Evolutionary conservation across 1,140 invertebrate genomes (phyloP).

Genomic region (Pseudomyrmex cubaensis): DNA sequence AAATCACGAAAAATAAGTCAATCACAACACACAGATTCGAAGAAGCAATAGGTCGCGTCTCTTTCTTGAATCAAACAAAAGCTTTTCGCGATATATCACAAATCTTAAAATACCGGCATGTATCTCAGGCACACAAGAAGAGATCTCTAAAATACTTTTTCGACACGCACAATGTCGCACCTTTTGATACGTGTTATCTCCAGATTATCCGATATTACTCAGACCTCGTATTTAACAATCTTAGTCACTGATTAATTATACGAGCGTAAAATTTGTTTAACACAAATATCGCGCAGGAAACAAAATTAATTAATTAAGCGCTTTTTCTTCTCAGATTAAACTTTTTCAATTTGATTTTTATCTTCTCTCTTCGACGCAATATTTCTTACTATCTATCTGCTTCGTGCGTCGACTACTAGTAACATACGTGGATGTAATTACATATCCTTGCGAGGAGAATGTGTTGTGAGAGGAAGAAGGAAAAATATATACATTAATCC

Average conservation of each 20-base stretch:
- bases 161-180: slow-evolving; percentile 11
- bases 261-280: background rate
- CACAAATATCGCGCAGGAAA: background rate
- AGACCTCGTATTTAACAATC: slow-evolving; percentile 23
- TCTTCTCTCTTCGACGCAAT: no score
- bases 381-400: background rate
- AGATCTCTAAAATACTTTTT: slow-evolving; percentile 26
- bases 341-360: slow-evolving; percentile 1
- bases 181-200: slow-evolving; percentile 57
- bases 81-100: background rate
- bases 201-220: slow-evolving; percentile 52
- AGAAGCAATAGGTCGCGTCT: background rate
- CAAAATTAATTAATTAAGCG: slow-evolving; percentile 23
- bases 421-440: no score
- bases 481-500: slow-evolving; percentile 4
- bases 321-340: background rate
- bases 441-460: no score
- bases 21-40: no score
- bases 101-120: background rate
- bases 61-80: background rate
- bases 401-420: background rate
- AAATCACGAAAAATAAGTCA: no score
- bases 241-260: slow-evolving; percentile 46
- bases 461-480: no score
- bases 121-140: background rate